Evolutionary conservation across 2,888 invertebrate species (phyloP).

Genomic region (Pegoplata infirma): DNA sequence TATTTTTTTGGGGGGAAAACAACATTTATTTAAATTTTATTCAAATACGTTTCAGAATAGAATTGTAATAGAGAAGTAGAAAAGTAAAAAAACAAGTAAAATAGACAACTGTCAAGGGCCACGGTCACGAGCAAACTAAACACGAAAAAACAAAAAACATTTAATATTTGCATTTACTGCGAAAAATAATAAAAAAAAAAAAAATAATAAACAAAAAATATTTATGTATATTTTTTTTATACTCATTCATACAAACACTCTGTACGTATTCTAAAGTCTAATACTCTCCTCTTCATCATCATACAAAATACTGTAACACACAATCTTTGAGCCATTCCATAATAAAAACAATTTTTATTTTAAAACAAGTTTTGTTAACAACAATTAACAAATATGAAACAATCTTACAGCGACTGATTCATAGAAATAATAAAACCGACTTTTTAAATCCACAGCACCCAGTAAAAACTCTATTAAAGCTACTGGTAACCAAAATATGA

Average conservation of each 20-base stretch:
- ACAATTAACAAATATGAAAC: too few relatives aligned
- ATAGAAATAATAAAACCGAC: too few relatives aligned
- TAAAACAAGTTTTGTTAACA: not conserved
- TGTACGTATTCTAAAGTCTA: conserved; percentile 48
- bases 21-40: not conserved
- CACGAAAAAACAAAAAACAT: conserved; percentile 62
- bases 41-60: conserved; percentile 28
- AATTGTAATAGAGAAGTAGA: not conserved
- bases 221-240: too few relatives aligned
- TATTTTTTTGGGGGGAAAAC: not conserved
- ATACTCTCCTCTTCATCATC: conserved; percentile 46
- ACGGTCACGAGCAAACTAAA: conserved; percentile 73
- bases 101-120: conserved; percentile 66
- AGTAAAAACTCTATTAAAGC: too few relatives aligned
- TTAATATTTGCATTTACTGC: conserved; percentile 65
- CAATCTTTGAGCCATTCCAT: conserved; percentile 34
- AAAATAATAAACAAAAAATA: conserved; percentile 55
- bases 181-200: conserved; percentile 46
- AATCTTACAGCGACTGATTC: too few relatives aligned
- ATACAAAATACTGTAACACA: conserved; percentile 21
- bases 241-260: conserved; percentile 38
- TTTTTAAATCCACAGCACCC: too few relatives aligned
- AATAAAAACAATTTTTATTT: not conserved
- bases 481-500: too few relatives aligned
- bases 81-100: conserved; percentile 21